phyloP scores from a whole-genome alignment of 2,888 invertebrate species.

The Trissolcus japonicus region DNA sequence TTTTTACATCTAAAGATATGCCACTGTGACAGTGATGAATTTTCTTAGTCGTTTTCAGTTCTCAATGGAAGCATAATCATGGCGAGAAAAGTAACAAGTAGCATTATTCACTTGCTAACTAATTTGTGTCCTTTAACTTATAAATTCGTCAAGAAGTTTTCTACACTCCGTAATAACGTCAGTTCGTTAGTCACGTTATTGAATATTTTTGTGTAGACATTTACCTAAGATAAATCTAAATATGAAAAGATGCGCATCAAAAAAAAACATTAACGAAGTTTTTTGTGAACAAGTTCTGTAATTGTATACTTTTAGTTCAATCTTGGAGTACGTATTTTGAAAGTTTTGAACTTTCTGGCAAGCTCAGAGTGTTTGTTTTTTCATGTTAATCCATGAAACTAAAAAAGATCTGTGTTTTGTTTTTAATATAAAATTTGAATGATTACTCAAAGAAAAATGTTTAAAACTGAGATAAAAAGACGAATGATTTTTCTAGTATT shows the following conservation, averaged over 20 bases:
- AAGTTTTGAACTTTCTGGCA: not conserved
- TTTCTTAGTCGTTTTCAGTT: conserved; percentile 8
- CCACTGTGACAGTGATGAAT: conserved; percentile 1
- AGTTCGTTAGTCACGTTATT: conserved; percentile 49
- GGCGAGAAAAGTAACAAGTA: conserved; percentile 45
- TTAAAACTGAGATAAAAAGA: not conserved
- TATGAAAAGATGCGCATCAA: not conserved
- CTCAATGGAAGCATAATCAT: conserved; percentile 46
- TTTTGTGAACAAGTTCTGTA: too few species aligned
- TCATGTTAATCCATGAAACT: too few species aligned
- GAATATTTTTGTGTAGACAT: conserved; percentile 38
- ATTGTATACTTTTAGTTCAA: too few species aligned
- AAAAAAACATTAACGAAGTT: conserved; percentile 1
- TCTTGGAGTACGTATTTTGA: too few species aligned
- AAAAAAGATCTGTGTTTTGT: too few species aligned
- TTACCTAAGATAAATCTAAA: conserved; percentile 24
- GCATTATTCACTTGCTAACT: conserved; percentile 47
- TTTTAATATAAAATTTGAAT: not conserved
- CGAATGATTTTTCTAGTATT: not conserved
- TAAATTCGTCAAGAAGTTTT: conserved; percentile 50
- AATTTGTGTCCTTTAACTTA: conserved; percentile 50
- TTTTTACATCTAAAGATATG: conserved; percentile 24
- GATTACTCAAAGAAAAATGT: not conserved
- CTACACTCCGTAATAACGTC: conserved; percentile 31
- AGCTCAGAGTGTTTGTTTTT: not conserved